A percentile compares a stretch with the other conserved stretches of the same genome.
These are phyloP conservation scores for Corythoichthys intestinalis DNA, from an alignment of 2,113 vertebrate species.

Conservation along the genomic window DNA sequence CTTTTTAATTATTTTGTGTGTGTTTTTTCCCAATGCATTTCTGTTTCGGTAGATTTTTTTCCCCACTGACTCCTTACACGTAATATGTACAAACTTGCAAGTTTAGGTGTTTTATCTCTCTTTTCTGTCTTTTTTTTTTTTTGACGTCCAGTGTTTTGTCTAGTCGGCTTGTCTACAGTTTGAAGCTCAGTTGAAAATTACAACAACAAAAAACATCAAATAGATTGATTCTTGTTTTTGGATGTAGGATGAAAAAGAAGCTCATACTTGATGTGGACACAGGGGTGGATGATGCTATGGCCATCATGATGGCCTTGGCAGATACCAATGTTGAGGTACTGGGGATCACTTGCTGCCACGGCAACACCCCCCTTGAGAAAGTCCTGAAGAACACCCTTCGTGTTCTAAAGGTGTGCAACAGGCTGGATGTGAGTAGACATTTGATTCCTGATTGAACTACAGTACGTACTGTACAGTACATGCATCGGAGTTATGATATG, in stretches of 20 bases:
- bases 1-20: neutral
- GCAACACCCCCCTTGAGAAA: slow-evolving; percentile 68
- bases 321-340: slow-evolving; percentile 58
- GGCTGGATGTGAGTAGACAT: slow-evolving; percentile 49
- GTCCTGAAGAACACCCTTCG: slow-evolving; percentile 69
- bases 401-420: slow-evolving; percentile 63
- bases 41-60: neutral
- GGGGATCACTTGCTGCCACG: slow-evolving; percentile 69
- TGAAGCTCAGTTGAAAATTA: neutral
- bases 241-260: slow-evolving; percentile 54
- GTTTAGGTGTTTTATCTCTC: neutral
- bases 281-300: slow-evolving; percentile 72
- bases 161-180: too few relatives aligned
- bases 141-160: too few relatives aligned
- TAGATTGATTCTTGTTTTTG: neutral
- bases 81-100: neutral
- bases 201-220: neutral
- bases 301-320: slow-evolving; percentile 66
- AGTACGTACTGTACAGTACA: neutral
- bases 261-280: slow-evolving; percentile 68
- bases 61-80: neutral
- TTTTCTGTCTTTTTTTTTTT: too few relatives aligned
- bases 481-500: neutral
- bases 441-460: neutral
- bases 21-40: neutral